A percentile compares a stretch with the other conserved stretches of the same genome.
These are phyloP conservation scores for Amphiduros pacificus DNA, from an alignment of 2,888 invertebrate genomes.

Conservation along the genomic window DNA sequence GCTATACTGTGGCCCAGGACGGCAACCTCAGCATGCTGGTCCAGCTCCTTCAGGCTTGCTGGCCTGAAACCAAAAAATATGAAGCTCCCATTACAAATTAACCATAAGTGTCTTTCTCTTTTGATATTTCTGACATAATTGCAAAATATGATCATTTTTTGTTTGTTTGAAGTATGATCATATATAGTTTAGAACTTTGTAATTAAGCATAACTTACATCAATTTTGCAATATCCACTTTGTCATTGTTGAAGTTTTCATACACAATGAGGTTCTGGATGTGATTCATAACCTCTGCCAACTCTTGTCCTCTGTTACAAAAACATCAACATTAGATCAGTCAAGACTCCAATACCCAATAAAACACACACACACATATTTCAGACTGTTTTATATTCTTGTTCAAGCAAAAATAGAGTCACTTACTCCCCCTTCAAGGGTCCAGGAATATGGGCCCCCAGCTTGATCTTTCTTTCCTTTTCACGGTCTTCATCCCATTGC, in stretches of 20 bases:
- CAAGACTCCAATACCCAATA: too few species aligned
- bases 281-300: slow-evolving; percentile 45
- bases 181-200: too few species aligned
- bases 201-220: too few species aligned
- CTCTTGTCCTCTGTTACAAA: slow-evolving; percentile 45
- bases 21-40: slow-evolving; percentile 60
- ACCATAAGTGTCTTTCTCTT: background rate
- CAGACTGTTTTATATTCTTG: background rate
- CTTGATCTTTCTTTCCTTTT: slow-evolving; percentile 36
- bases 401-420: background rate
- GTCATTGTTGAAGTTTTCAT: slow-evolving; percentile 43
- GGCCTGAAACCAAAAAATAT: slow-evolving; percentile 21
- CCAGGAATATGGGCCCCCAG: slow-evolving; percentile 49
- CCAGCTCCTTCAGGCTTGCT: slow-evolving; percentile 34
- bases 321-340: too few species aligned
- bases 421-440: slow-evolving; percentile 49
- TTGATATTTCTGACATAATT: too few species aligned
- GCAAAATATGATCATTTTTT: too few species aligned
- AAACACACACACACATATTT: background rate
- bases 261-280: slow-evolving; percentile 51
- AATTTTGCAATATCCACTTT: slow-evolving; percentile 25
- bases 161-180: too few species aligned
- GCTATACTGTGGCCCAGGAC: slow-evolving; percentile 85
- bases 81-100: background rate
- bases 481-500: slow-evolving; percentile 44